Percentiles rank a stretch among this genome's conserved stretches.
Conservation (phyloP, 30 jellyfish, hydroid and myxozoan genomes). For the Chrysaora quinquecirrha region DNA sequence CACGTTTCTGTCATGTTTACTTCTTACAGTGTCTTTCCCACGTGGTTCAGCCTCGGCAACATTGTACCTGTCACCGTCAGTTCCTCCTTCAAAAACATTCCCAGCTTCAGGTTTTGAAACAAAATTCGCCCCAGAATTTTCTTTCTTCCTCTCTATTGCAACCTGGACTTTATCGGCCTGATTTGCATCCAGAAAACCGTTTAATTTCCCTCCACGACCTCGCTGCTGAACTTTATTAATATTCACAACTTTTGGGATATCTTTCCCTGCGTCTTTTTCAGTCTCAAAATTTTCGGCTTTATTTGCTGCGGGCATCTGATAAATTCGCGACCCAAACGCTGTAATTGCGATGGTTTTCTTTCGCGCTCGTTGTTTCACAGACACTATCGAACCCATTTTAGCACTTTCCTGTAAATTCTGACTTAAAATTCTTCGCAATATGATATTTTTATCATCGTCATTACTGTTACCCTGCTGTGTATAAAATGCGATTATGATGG, state of each 20-base stretch:
- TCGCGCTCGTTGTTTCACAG: slow-evolving; percentile 57
- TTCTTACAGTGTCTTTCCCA: not conserved
- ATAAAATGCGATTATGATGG: too few relatives aligned
- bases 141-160: too few relatives aligned
- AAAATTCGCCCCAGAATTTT: not conserved
- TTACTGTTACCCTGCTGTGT: too few relatives aligned
- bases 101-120: not conserved
- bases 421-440: not conserved
- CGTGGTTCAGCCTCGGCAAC: not conserved
- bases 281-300: not conserved
- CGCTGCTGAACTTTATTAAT: not conserved
- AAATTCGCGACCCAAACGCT: slow-evolving; percentile 9
- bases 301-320: not conserved
- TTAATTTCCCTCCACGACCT: too few relatives aligned
- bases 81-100: not conserved
- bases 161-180: too few relatives aligned
- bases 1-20: not conserved
- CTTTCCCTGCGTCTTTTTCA: not conserved
- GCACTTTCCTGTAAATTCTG: not conserved
- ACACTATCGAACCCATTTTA: slow-evolving; percentile 59
- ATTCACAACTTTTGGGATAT: not conserved
- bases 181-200: too few relatives aligned
- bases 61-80: not conserved
- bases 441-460: too few relatives aligned
- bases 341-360: slow-evolving; percentile 49